A percentile compares a stretch with the other conserved stretches of the same genome.
Conservation (phyloP, 2,797 vertebrate species). For the Siniperca obscura region DNA sequence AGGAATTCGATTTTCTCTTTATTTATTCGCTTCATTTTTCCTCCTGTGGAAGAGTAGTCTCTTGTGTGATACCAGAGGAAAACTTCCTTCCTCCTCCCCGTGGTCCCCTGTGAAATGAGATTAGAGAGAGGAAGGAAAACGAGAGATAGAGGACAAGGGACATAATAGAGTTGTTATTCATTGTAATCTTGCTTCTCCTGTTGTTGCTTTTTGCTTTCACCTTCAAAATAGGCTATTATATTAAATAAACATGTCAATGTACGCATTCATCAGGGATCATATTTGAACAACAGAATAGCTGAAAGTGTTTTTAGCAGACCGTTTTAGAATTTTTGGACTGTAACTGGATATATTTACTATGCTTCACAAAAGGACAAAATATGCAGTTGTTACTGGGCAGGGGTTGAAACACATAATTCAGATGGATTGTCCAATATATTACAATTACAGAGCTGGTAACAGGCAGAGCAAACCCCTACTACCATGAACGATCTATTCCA, state of each 20-base stretch:
- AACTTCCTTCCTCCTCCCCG: slow-evolving; percentile 62
- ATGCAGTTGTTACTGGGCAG: slow-evolving; percentile 39
- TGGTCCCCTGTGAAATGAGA: slow-evolving; percentile 78
- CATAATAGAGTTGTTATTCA: slow-evolving; percentile 79
- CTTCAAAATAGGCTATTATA: slow-evolving; percentile 60
- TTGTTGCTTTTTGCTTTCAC: slow-evolving; percentile 65
- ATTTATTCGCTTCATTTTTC: slow-evolving; percentile 85
- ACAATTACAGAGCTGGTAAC: slow-evolving; percentile 74
- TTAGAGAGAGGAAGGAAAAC: slow-evolving; percentile 73
- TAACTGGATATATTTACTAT: slow-evolving; percentile 42
- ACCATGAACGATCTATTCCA: slow-evolving; percentile 76
- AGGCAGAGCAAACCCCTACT: slow-evolving; percentile 51
- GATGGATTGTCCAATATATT: slow-evolving; percentile 77
- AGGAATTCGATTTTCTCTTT: slow-evolving; percentile 85
- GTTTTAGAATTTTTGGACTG: slow-evolving; percentile 36
- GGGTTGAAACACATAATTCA: slow-evolving; percentile 62
- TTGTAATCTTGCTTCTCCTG: slow-evolving; percentile 64
- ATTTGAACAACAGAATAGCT: slow-evolving; percentile 53
- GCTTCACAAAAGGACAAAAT: slow-evolving; percentile 35
- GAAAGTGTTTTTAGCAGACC: slow-evolving; percentile 20
- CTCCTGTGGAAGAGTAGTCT: slow-evolving; percentile 74
- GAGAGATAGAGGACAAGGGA: slow-evolving; percentile 70
- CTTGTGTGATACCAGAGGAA: slow-evolving; percentile 70
- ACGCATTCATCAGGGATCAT: slow-evolving; percentile 59
- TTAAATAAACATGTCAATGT: slow-evolving; percentile 62